Evolutionary conservation across 2,113 vertebrate genomes (phyloP), one percentile per base, ranked within the genome.

Genomic region (Proteles cristata): DNA sequence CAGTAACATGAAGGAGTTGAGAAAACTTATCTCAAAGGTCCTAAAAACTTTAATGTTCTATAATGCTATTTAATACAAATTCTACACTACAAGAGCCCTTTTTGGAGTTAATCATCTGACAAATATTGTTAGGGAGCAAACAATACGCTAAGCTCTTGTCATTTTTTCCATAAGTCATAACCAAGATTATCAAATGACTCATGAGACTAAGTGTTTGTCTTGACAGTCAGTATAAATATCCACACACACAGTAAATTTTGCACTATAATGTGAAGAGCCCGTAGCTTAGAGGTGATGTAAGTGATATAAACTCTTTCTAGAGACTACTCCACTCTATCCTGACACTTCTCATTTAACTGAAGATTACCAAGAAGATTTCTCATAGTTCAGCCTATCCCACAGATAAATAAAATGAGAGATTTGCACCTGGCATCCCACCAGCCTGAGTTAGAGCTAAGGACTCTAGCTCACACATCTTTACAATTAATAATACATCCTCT

Each of bases 151-250:
- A 81, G 61, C 53, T 48, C 33, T 85, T 96, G 12, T 10, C 21
- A 85, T 66, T 96, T 96, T 96, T 97, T 43, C 58, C n/a, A 9
- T 43, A 91, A 83, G 10, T 16, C 16, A 31, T 63, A 96, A 88
- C 5, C 55, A 95, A 96, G 35, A 81, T 86, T 91, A 84, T 82
- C 89, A 74, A 95, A 74, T 92, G 50, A 96, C 55, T 96, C 63
- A 48, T 31, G 0, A 92, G 65, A 94, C 23, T 73, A 81, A 48
- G 68, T 55, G 81, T 33, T 80, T 96, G 12, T 55, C 35, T 11
- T 79, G 28, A 85, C 5, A 11, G 5, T 79, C 66, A 94, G 90
- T 88, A 61, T 25, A 77, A 58, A 69, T 1, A 90, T 5, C 5
- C 25, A 28, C 6, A 69, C 0, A 28, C 0, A 3, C 25, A 69